Conservation (phyloP, 2,113 vertebrate genomes). For the Stegastes partitus region DNA sequence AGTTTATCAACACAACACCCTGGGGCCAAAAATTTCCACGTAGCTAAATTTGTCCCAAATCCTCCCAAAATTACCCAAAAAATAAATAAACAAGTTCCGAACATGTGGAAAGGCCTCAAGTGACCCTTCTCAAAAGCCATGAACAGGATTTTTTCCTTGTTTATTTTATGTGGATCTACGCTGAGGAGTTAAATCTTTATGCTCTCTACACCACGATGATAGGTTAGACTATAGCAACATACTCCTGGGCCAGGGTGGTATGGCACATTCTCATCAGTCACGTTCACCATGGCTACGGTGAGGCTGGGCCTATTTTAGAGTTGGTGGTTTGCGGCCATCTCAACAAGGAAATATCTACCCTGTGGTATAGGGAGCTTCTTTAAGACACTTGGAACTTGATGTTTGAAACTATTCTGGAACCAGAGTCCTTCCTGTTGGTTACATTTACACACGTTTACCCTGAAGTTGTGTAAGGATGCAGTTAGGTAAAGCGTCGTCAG, state of each 20-base stretch:
- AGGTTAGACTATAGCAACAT: slow-evolving; percentile 55
- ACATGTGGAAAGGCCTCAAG: slow-evolving; percentile 35
- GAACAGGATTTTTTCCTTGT: not conserved
- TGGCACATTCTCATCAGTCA: slow-evolving; percentile 73
- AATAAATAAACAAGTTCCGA: slow-evolving; percentile 74
- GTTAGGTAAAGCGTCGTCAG: slow-evolving; percentile 44
- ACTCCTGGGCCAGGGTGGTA: slow-evolving; percentile 57
- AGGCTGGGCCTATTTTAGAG: slow-evolving; percentile 71
- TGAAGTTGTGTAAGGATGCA: slow-evolving; percentile 40
- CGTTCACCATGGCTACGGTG: slow-evolving; percentile 66
- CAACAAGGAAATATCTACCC: slow-evolving; percentile 81
- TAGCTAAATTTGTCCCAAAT: slow-evolving; percentile 69
- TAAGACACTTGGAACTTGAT: slow-evolving; percentile 75
- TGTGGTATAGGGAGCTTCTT: slow-evolving; percentile 78
- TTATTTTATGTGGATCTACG: slow-evolving; percentile 13
- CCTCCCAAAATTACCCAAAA: slow-evolving; percentile 57
- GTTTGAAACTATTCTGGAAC: slow-evolving; percentile 77
- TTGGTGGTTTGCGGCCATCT: slow-evolving; percentile 77
- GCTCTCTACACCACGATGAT: slow-evolving; percentile 51
- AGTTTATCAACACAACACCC: slow-evolving; percentile 79
- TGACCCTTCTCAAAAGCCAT: slow-evolving; percentile 22
- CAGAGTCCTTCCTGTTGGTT: slow-evolving; percentile 75
- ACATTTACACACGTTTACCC: slow-evolving; percentile 60
- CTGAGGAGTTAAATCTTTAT: slow-evolving; percentile 36
- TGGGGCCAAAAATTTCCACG: slow-evolving; percentile 49